Percentiles rank a stretch among this genome's conserved stretches.
These are phyloP conservation scores for Dichetophora obliterata DNA, from an alignment of 2,888 invertebrate species.

Conservation along the genomic window DNA sequence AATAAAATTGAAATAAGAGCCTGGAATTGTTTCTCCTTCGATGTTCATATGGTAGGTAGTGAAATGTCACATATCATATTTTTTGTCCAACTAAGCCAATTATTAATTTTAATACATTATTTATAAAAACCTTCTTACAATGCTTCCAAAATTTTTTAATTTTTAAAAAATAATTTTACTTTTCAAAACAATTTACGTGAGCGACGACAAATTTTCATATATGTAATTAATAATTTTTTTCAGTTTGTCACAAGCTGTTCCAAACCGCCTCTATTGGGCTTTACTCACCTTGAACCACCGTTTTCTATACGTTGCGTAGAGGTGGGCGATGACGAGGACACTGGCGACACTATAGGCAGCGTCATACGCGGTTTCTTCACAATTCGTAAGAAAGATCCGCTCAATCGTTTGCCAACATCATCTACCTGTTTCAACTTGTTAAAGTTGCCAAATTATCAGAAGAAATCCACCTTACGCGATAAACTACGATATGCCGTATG, in stretches of 20 bases:
- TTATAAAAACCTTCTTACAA: too few relatives aligned
- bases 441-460: constrained; percentile 98
- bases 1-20: too few relatives aligned
- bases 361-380: constrained; percentile 98
- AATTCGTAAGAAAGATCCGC: constrained; percentile 93
- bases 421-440: constrained; percentile 99
- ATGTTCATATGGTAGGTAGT: too few relatives aligned
- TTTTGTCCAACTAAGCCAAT: too few relatives aligned
- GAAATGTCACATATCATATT: too few relatives aligned
- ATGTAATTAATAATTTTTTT: neutral
- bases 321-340: constrained; percentile 97
- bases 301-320: constrained; percentile 99
- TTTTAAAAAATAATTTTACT: too few relatives aligned
- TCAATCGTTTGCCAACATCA: constrained; percentile 96
- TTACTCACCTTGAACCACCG: constrained; percentile 95
- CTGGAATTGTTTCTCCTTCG: too few relatives aligned
- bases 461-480: constrained; percentile 92
- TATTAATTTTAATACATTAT: too few relatives aligned
- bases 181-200: too few relatives aligned
- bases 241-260: constrained; percentile 96
- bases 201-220: too few relatives aligned
- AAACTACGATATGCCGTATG: constrained; percentile 97
- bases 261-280: constrained; percentile 95
- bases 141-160: too few relatives aligned
- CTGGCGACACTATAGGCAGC: constrained; percentile 83